Conservation (phyloP, 2,113 vertebrate genomes). For the Pseudorhombus dupliciocellatus region DNA sequence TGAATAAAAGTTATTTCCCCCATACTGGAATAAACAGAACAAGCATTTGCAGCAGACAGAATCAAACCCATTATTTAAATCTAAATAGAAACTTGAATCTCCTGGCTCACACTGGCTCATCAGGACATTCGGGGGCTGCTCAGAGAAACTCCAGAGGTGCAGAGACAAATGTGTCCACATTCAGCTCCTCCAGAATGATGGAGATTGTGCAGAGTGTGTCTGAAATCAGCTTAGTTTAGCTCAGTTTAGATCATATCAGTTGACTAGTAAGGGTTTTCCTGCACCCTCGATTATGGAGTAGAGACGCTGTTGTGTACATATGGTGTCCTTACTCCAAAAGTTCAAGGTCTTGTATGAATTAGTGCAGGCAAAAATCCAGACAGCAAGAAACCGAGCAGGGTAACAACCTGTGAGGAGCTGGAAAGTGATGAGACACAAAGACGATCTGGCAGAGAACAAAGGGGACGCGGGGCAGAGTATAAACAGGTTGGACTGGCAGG, state of each 20-base stretch:
- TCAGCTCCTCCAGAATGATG: no score
- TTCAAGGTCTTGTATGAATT: slow-evolving; percentile 1
- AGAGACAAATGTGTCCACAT: no score
- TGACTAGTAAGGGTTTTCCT: neutral
- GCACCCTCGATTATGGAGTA: no score
- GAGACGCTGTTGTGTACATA: no score
- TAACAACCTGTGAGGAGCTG: neutral
- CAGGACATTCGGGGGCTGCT: neutral
- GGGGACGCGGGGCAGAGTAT: neutral
- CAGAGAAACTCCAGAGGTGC: no score
- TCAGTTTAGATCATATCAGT: neutral
- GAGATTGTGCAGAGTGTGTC: no score
- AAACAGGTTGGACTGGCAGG: neutral
- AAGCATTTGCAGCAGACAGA: no score
- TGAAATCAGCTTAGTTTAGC: neutral
- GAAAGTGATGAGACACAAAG: neutral
- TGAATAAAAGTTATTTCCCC: no score
- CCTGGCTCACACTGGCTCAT: neutral
- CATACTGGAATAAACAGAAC: no score
- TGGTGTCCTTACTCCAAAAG: neutral
- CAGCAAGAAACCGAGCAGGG: neutral
- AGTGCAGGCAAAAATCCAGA: neutral
- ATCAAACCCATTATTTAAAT: no score
- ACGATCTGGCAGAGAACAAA: slow-evolving; percentile 1
- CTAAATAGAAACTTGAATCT: no score